A percentile compares a stretch with the other conserved stretches of the same genome.
Evolutionary conservation across 2,113 vertebrate species (phyloP).

Genomic region (Herpailurus yagouaroundi): DNA sequence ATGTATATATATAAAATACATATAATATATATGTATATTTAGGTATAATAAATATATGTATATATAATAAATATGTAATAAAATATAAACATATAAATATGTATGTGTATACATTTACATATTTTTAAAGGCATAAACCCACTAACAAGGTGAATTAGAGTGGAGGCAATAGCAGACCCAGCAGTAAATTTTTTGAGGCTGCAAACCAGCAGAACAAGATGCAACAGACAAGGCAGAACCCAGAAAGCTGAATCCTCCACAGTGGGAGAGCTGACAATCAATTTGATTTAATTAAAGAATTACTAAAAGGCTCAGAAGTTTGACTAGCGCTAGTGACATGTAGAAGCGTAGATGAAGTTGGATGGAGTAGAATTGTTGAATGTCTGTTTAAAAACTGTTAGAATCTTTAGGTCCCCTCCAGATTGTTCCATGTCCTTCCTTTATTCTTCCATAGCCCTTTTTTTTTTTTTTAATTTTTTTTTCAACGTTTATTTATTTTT

Average conservation of each 20-base stretch:
- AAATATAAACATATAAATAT: not conserved
- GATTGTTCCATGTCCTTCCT: not conserved
- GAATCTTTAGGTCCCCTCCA: not conserved
- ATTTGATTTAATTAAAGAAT: conserved; percentile 46
- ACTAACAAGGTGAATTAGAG: not conserved
- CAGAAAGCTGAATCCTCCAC: not conserved
- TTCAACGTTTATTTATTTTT: too few species aligned
- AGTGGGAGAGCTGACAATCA: not conserved
- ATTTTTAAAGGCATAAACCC: not conserved
- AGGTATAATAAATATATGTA: not conserved
- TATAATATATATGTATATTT: not conserved
- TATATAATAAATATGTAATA: not conserved
- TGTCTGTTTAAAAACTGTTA: not conserved
- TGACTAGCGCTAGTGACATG: not conserved
- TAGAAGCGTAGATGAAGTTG: not conserved
- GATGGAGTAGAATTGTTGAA: not conserved
- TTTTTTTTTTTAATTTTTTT: too few species aligned
- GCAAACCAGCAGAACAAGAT: not conserved
- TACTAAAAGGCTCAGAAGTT: conserved; percentile 14
- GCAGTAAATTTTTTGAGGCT: not conserved
- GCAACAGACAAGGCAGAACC: conserved; percentile 22
- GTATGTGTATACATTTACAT: not conserved
- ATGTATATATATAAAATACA: not conserved
- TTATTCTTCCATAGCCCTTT: not conserved
- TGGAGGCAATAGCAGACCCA: not conserved